Conservation (phyloP, 2,888 invertebrate species). For the Cyclophora punctaria region DNA sequence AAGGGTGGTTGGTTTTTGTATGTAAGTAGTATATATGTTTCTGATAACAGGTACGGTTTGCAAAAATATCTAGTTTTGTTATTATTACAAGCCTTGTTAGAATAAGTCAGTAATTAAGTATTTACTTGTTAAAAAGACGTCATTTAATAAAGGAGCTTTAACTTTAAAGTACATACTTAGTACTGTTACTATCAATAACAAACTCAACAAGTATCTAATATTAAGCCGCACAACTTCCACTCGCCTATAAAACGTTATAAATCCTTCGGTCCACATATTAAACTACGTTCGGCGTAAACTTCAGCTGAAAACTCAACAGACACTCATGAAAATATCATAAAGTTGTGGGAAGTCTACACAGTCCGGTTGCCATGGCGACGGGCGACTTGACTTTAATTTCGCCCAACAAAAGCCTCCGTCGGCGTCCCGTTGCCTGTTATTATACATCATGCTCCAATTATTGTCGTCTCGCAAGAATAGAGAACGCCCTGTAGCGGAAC, state of each 20-base stretch:
- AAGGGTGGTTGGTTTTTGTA: slow-evolving; percentile 1
- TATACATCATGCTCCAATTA: slow-evolving; percentile 54
- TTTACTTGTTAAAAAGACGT: no score
- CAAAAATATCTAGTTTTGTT: no score
- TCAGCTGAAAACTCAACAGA: slow-evolving; percentile 6
- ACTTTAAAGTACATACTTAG: no score
- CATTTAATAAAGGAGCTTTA: no score
- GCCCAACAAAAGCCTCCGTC: slow-evolving; percentile 37
- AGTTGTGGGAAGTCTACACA: slow-evolving; percentile 7
- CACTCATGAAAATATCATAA: slow-evolving; percentile 7
- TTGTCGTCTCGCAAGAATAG: slow-evolving; percentile 39
- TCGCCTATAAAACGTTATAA: background rate
- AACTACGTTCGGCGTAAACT: slow-evolving; percentile 2
- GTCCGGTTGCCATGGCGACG: slow-evolving; percentile 32
- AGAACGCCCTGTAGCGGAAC: slow-evolving; percentile 24
- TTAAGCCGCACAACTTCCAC: no score
- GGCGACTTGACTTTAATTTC: slow-evolving; percentile 42
- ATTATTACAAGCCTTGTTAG: no score
- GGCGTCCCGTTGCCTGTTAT: slow-evolving; percentile 29
- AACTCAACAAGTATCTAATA: no score
- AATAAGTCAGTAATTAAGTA: no score
- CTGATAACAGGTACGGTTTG: no score
- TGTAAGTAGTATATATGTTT: background rate
- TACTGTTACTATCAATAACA: no score
- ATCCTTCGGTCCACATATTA: background rate